Evolutionary conservation across 2,888 invertebrate species (phyloP).

Genomic region (Chrysodeixis includens): DNA sequence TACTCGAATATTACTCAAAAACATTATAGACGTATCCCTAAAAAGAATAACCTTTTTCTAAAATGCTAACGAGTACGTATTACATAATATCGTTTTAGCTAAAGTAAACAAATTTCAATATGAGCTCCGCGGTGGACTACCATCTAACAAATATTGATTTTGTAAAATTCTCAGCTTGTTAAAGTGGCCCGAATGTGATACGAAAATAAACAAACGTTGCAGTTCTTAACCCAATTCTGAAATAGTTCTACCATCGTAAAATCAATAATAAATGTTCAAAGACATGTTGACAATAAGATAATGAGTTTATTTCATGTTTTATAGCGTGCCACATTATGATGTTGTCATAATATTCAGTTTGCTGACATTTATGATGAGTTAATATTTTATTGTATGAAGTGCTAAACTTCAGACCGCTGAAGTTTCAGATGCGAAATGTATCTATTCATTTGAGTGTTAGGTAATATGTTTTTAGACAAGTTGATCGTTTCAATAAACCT

Average conservation of each 20-base stretch:
- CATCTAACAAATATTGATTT: conserved; percentile 32
- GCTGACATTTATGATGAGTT: neutral
- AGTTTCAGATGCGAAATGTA: too few species aligned
- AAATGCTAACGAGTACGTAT: neutral
- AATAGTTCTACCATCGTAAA: conserved; percentile 26
- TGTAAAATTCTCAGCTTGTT: conserved; percentile 21
- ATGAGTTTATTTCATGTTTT: neutral
- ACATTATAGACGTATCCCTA: neutral
- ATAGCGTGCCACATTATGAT: neutral
- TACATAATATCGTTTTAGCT: neutral
- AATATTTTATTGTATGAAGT: neutral
- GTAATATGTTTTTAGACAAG: too few species aligned
- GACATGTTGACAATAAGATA: neutral
- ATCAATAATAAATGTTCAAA: neutral
- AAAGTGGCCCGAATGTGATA: conserved; percentile 45
- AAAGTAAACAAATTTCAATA: conserved; percentile 10
- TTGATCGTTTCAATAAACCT: too few species aligned
- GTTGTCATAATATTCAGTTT: neutral
- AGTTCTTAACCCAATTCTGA: conserved; percentile 44
- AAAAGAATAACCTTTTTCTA: neutral
- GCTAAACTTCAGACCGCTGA: too few species aligned
- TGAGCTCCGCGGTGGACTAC: conserved; percentile 1
- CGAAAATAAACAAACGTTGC: conserved; percentile 48
- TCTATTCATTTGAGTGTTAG: too few species aligned
- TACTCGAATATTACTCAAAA: too few species aligned